Evolutionary conservation across 2,113 vertebrate species (phyloP).

Genomic region (Aepyceros melampus): DNA sequence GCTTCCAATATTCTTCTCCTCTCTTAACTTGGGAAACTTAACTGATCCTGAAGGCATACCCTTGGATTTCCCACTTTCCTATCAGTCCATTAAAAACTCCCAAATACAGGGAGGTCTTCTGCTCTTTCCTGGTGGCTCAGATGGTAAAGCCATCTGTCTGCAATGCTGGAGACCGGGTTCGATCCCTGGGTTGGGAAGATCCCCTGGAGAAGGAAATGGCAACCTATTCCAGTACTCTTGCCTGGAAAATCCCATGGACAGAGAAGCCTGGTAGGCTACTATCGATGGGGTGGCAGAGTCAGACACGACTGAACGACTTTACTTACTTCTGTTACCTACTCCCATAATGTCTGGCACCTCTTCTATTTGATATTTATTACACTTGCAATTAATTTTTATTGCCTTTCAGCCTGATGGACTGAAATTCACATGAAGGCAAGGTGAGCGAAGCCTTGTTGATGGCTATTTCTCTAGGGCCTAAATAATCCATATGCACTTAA

Average conservation of each 20-base stretch:
- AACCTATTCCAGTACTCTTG: not conserved
- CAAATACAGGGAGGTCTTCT: not conserved
- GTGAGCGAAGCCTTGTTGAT: not conserved
- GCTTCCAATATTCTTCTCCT: not conserved
- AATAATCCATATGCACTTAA: not conserved
- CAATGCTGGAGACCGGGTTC: not conserved
- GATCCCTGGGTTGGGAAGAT: not conserved
- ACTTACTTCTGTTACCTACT: not conserved
- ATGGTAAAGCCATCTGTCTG: not conserved
- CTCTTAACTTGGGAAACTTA: not conserved
- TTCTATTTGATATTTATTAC: not conserved
- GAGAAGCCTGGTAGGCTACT: not conserved
- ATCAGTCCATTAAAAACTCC: not conserved
- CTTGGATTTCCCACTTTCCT: not conserved
- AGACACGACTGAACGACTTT: not conserved
- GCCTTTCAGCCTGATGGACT: not conserved
- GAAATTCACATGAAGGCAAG: not conserved
- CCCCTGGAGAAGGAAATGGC: not conserved
- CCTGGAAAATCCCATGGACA: not conserved
- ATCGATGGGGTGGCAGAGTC: not conserved
- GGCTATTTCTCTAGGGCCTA: not conserved
- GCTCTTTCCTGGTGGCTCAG: not conserved
- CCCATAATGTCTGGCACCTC: not conserved
- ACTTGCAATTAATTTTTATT: not conserved
- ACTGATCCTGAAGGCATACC: not conserved